Base-by-base conservation (phyloP, 2,797 vertebrate species). In the Columba guinea region DNA sequence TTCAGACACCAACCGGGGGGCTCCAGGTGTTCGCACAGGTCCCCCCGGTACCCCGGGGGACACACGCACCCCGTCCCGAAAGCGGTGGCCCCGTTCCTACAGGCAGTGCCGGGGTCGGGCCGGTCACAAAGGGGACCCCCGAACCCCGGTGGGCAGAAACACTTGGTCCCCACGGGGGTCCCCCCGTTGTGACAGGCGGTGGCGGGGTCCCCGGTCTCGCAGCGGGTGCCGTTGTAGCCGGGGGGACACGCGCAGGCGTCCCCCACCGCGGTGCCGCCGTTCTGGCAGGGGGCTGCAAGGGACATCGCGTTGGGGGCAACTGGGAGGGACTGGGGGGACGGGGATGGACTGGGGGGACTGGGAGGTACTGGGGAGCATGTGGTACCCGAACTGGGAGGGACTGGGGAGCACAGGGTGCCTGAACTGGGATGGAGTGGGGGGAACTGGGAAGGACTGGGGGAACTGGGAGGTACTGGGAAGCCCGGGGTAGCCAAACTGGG, bases 201-300 rank as follows among this genome's bases (percentile, higher is more conserved):
- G 27, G 22, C 1, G 13, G 49, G 18, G 11, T 63, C 49, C 0
- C 1, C 0, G 9, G 4, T 46, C 27, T 83, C 7, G 2, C 80
- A 83, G 23, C 3, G 39, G 39, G 49, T 27, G 22, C 80, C 80
- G 13, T 55, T 11, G 58, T 55, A 55, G 27, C 80, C 68, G 11
- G 89, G 82, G 27, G 69, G 76, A 7, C 90, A 92, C 1, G 3
- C 20, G 49, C 90, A 92, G 4, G 7, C 2, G 11, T 16, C 11
- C 1, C 67, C 60, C 2, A 87, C 73, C 3, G 6, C 35, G 4
- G 90, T 78, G 39, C 89, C 89, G 1, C 89, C 68, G 9, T 55
- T n/a, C 39, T 70, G 4, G 13, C 81, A 85, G 68, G 81, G 12
- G 2, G 8, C 83, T 91, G 82, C 6, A 24, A 39, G 28, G 59